Base-by-base conservation (phyloP, 2,797 vertebrate species). In the Oreochromis mossambicus region DNA sequence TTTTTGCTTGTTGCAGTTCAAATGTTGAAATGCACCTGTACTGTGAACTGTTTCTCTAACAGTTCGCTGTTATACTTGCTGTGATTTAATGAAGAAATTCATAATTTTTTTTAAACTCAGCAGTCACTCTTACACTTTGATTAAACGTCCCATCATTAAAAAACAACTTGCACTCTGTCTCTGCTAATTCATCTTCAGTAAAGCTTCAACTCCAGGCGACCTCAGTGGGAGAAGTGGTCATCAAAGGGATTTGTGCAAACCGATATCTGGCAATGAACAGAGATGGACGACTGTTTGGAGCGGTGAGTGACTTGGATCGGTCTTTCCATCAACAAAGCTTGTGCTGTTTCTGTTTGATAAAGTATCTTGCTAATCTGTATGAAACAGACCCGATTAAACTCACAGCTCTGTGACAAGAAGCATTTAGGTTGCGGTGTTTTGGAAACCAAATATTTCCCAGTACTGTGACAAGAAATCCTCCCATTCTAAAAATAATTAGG, bases 261-360 rank as follows among this genome's bases (percentile, higher is more conserved):
- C 98, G 98, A 50, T 99, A 98, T 85, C 97, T 99, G 89, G 98
- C 98, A 13, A 99, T 99, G 98, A 99, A 97, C 95, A 96, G 97
- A 88, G 98, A 99, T 1, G 98, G 98, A 70, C 96, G 98, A 77
- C 94, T 99, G 85, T 97, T 97, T 93, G 98, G 97, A 90, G 93
- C 95, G 92, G 98, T 99, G 95, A 99, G 98, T 95, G 81, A 68
- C 26, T 41, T 12, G 8, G 8, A 48, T 36, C 19, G 1, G 29
- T 38, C 54, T 58, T 77, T 73, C 13, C 7, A 8, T 32, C 48
- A 41, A 61, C 50, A 55, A 58, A 46, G 24, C 5, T 6, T n/a
- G 3, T 34, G 21, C 7, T 8, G 32, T 77, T 75, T 58, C 8
- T 55, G 29, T 81, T 86, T 29, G 50, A 2, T 7, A 19, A 46